Base-by-base conservation (phyloP, 2,888 invertebrate species). In the Xestobium rufovillosum region DNA sequence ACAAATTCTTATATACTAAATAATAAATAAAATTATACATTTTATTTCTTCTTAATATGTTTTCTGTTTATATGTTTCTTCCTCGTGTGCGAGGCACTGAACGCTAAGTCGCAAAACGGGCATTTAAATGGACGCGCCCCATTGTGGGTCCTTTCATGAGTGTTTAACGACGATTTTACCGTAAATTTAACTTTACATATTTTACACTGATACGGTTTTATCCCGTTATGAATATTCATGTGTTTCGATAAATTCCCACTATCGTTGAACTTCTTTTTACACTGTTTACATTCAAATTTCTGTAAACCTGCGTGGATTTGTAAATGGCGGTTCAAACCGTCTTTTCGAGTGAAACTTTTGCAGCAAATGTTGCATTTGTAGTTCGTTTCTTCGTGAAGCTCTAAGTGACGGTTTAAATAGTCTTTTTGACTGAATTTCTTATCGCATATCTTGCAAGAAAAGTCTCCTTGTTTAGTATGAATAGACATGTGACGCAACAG, bases 161-260 rank as follows among this genome's bases (percentile, higher is more conserved):
- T 8, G n/a, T 19, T 19, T n/a, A 19, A 19, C 23, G 23, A 19
- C 23, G 23, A 19, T n/a, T 19, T 19, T n/a, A 19, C 6, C 6
- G 23, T n/a, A n/a, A 19, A 19, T 19, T n/a, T 19, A 8, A 8
- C n/a, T 8, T 19, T n/a, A n/a, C 23, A 19, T 19, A 8, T n/a
- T n/a, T n/a, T n/a, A n/a, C 23, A 19, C 23, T 19, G 6, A n/a
- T 19, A 19, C n/a, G 23, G 23, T 19, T 19, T 19, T 19, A 19
- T 19, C 6, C 23, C 23, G 6, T 8, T 8, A 19, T 19, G 23
- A 8, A 19, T 19, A n/a, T n/a, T 6, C 23, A 19, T 19, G 23
- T 19, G 23, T 19, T 19, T 19, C 6, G 23, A 19, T n/a, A 19
- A n/a, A n/a, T 19, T 19, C 23, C 23, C 23, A 8, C n/a, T 19